Conservation (phyloP, 1,140 invertebrate species). For the Hylyphantes graminicola region DNA sequence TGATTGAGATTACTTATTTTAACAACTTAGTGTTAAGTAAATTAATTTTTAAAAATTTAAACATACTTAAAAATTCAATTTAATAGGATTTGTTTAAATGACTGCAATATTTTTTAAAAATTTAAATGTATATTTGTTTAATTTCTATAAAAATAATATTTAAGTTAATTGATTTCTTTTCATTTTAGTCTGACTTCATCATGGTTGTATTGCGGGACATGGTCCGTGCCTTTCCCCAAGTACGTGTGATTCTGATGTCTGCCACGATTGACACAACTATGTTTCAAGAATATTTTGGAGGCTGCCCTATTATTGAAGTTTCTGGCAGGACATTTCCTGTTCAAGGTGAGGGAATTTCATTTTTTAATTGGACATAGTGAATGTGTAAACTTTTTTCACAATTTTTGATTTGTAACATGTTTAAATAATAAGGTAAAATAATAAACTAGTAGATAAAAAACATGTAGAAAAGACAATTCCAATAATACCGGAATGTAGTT, state of each 20-base stretch:
- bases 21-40: too few species aligned
- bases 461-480: too few species aligned
- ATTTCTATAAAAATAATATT: background rate
- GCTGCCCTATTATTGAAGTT: conserved; percentile 84
- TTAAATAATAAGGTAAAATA: background rate
- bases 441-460: too few species aligned
- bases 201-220: conserved; percentile 93
- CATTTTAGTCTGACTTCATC: conserved; percentile 84
- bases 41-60: too few species aligned
- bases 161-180: background rate
- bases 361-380: background rate
- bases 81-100: too few species aligned
- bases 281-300: conserved; percentile 91
- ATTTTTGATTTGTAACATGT: background rate
- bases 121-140: background rate
- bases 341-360: conserved; percentile 66
- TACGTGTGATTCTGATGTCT: conserved; percentile 96
- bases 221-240: conserved; percentile 87
- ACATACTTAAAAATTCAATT: too few species aligned
- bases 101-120: too few species aligned
- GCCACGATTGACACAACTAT: conserved; percentile 93
- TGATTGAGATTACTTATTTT: too few species aligned
- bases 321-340: conserved; percentile 84
- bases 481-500: too few species aligned
- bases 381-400: background rate